A percentile compares a stretch with the other conserved stretches of the same genome.
phyloP scores from a whole-genome alignment of 1,140 invertebrate genomes.

The Drosophila parvula region DNA sequence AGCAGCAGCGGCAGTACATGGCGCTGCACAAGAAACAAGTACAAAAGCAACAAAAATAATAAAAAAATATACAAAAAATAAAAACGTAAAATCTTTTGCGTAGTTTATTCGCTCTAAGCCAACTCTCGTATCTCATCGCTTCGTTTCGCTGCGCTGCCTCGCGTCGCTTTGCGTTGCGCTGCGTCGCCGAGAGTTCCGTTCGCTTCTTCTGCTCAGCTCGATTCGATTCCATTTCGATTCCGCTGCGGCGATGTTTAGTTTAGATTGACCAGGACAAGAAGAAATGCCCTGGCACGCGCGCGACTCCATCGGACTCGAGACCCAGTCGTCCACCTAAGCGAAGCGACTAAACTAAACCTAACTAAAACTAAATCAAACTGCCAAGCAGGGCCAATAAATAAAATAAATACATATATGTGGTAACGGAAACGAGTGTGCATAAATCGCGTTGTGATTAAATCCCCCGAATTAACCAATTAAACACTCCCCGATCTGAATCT shows the following conservation, averaged over 20 bases:
- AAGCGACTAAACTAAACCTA: constrained; percentile 7
- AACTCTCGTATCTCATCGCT: constrained; percentile 64
- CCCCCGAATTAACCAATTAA: constrained; percentile 19
- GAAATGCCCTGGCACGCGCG: constrained; percentile 66
- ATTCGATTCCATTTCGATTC: constrained; percentile 29
- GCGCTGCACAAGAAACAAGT: constrained; percentile 38
- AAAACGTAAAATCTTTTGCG: constrained; percentile 71
- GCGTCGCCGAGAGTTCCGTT: constrained; percentile 37
- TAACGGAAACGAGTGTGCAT: constrained; percentile 51
- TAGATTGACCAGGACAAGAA: constrained; percentile 65
- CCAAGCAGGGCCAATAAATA: constrained; percentile 28
- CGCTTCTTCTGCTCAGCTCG: constrained; percentile 43
- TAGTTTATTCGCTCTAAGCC: constrained; percentile 65
- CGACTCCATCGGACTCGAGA: constrained; percentile 53
- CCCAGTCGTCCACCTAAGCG: constrained; percentile 30
- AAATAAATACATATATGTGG: constrained; percentile 1
- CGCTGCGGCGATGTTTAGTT: constrained; percentile 60
- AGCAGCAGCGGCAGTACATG: constrained; percentile 26
- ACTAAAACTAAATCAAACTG: constrained; percentile 29
- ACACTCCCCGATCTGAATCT: constrained; percentile 17
- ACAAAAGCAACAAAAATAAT: constrained; percentile 48
- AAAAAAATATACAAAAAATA: constrained; percentile 51
- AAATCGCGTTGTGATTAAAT: constrained; percentile 41
- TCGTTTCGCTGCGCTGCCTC: constrained; percentile 57
- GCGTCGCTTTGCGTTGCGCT: constrained; percentile 43